These are phyloP conservation scores for mouse (Mus musculus) DNA, from an alignment of 2,113 vertebrate genomes.

Conservation along the genomic window DNA sequence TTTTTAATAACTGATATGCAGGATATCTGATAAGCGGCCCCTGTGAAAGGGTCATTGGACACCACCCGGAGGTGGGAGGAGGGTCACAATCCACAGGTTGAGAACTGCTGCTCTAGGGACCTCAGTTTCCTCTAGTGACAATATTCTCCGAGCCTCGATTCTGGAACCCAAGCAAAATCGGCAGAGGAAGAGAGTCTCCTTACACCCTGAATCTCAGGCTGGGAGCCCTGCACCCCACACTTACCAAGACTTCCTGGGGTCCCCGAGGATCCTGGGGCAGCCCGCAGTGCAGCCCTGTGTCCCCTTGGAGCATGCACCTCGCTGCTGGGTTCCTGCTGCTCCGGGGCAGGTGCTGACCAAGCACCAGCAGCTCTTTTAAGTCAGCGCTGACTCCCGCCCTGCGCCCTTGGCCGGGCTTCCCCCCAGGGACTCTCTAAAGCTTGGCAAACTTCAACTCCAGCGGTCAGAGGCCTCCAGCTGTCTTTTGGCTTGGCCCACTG, in stretches of 20 bases:
- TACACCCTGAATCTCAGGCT: neutral
- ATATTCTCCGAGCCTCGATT: neutral
- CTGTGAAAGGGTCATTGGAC: neutral
- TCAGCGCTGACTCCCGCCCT: neutral
- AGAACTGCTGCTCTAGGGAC: neutral
- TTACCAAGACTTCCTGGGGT: conserved; percentile 38
- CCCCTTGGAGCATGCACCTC: neutral
- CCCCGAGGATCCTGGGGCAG: neutral
- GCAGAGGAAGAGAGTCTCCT: neutral
- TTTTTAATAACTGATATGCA: neutral
- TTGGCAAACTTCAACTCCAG: neutral
- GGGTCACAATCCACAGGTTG: no score
- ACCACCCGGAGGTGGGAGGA: no score
- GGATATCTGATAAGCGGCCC: neutral
- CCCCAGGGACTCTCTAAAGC: neutral
- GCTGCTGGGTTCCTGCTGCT: neutral
- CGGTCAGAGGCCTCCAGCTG: conserved; percentile 55
- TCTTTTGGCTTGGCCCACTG: neutral
- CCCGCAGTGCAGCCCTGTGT: neutral
- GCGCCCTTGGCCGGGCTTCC: neutral
- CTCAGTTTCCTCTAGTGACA: neutral
- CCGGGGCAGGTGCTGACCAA: neutral
- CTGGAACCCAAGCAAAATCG: neutral
- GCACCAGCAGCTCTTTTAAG: neutral
- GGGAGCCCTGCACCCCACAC: neutral